Evolutionary conservation across 2,888 invertebrate species (phyloP), one percentile per base, ranked within the genome.

Genomic region (Cosmia trapezina): DNA sequence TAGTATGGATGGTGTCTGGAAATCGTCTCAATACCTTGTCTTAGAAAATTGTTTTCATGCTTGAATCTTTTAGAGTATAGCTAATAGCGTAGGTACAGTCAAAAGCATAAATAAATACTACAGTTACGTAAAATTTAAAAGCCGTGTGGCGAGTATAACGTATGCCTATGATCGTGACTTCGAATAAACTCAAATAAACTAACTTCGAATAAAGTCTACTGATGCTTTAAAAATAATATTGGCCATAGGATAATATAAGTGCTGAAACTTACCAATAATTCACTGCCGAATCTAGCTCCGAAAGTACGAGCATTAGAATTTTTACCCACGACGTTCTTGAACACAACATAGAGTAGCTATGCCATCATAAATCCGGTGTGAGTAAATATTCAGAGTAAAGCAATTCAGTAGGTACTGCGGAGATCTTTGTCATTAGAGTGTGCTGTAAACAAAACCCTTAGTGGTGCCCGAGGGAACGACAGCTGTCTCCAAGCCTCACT

Each of bases 401-500:
- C 81, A 81, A 83, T 83, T 69, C 70, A 71, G 73, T 84, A 78
- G 67, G 81, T 83, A 83, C 86, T 65, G 81, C 84, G 81, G 83
- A 91, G 88, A 92, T 91, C 89, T 90, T 90, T 90, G 92, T 94
- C 94, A 94, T 95, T 94, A 95, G 92, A 91, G 89, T 85, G 86
- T 89, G 90, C 90, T 92, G 94, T 95, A 95, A 95, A 95, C 95
- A 95, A 95, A 94, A 91, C 93, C 91, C 93, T 90, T 90, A 92
- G 92, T 88, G 89, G 88, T 89, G 90, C 94, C 93, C 91, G 87
- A 88, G 94, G 94, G 94, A 93, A 76, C 93, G 93, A 94, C 96
- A 96, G 96, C 95, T 96, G 96, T 94, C 94, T 87, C 92, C 95
- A 96, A 91, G 93, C 95, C 93, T 94, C 93, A 90, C 81, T 87